phyloP scores from a whole-genome alignment of 2,113 vertebrate genomes.

The Nothoprocta pentlandii region DNA sequence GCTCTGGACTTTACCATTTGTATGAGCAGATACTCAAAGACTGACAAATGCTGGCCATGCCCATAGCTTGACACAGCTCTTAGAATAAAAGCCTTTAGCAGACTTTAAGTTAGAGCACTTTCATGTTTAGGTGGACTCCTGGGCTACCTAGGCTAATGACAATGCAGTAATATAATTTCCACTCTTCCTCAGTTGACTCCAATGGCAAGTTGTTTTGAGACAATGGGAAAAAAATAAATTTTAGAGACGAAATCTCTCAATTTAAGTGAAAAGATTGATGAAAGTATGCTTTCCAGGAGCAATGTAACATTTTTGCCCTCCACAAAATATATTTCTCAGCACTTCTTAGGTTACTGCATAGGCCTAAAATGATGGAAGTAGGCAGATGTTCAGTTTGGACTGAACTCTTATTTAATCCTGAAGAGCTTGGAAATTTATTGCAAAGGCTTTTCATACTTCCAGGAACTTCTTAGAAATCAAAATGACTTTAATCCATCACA shows the following conservation, averaged over 20 bases:
- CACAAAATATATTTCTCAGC: background rate
- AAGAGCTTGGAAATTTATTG: background rate
- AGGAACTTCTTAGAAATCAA: background rate
- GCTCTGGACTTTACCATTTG: background rate
- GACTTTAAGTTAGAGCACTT: background rate
- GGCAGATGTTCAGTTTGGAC: background rate
- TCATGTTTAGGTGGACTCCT: background rate
- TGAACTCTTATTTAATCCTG: background rate
- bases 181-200: background rate
- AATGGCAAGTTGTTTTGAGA: background rate
- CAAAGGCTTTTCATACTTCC: background rate
- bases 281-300: background rate
- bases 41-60: background rate
- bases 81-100: background rate
- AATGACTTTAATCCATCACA: background rate
- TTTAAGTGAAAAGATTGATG: background rate
- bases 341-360: background rate
- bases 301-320: background rate
- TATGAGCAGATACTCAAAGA: background rate
- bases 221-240: background rate
- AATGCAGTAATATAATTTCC: background rate
- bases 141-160: too few species aligned
- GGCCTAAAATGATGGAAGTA: background rate
- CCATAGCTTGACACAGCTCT: background rate
- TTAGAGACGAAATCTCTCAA: background rate